Percentiles rank a stretch among this genome's conserved stretches.
Conservation (phyloP, 2,797 vertebrate genomes). For the Enteromius treurensis region DNA sequence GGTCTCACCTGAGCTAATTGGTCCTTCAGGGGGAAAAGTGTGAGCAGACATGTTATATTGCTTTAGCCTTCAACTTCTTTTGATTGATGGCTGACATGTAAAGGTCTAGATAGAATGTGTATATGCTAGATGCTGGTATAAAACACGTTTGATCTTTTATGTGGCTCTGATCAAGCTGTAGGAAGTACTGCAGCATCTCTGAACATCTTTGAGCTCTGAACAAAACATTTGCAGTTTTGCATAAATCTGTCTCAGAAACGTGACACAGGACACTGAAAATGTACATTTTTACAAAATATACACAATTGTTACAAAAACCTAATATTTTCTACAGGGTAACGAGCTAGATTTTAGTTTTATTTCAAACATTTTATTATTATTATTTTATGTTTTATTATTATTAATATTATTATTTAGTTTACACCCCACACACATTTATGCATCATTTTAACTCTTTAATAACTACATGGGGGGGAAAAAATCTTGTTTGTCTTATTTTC, state of each 20-base stretch:
- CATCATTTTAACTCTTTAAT: background rate
- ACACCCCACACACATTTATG: background rate
- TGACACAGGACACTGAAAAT: background rate
- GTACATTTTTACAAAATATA: background rate
- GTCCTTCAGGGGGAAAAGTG: slow-evolving; percentile 44
- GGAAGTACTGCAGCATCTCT: slow-evolving; percentile 1
- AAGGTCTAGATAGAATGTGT: slow-evolving; percentile 16
- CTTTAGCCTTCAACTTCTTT: slow-evolving; percentile 14
- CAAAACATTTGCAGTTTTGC: background rate
- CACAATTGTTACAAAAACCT: background rate
- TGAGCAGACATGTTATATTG: slow-evolving; percentile 30
- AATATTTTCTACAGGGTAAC: background rate
- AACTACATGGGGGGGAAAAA: background rate
- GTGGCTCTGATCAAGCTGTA: background rate
- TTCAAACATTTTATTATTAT: background rate
- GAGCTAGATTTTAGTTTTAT: too few species aligned
- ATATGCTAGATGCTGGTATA: slow-evolving; percentile 3
- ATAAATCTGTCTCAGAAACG: background rate
- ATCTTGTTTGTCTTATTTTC: background rate
- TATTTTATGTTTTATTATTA: background rate
- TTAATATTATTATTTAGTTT: too few species aligned
- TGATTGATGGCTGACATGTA: slow-evolving; percentile 17
- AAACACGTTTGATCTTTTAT: background rate
- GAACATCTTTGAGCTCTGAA: background rate
- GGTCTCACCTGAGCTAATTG: slow-evolving; percentile 59